Evolutionary conservation across 2,888 invertebrate species (phyloP).

Genomic region (Lamproptera curius): DNA sequence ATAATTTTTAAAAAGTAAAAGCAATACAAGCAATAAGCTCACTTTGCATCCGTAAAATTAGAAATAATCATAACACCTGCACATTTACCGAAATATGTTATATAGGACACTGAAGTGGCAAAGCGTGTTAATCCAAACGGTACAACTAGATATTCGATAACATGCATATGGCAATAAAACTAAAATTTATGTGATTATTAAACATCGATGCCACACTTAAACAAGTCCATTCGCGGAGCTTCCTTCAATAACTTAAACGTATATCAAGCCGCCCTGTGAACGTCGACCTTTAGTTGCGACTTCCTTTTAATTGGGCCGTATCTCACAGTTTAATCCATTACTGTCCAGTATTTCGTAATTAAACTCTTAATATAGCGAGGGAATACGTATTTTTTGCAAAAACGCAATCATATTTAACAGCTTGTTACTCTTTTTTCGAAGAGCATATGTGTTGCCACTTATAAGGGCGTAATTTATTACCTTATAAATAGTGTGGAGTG

Average conservation of each 20-base stretch:
- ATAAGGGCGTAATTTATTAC: slow-evolving; percentile 14
- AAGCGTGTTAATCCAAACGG: slow-evolving; percentile 11
- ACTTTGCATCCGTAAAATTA: too few relatives aligned
- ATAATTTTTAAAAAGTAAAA: too few relatives aligned
- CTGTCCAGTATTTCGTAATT: slow-evolving; percentile 18
- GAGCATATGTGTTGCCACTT: slow-evolving; percentile 6
- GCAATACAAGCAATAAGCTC: too few relatives aligned
- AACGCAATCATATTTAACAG: slow-evolving; percentile 10
- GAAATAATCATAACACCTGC: background rate
- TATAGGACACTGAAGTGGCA: background rate
- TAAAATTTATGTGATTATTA: slow-evolving; percentile 8
- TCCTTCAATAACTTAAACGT: slow-evolving; percentile 2
- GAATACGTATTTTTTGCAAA: background rate
- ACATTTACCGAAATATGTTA: too few relatives aligned
- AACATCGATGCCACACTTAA: background rate
- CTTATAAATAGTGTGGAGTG: background rate
- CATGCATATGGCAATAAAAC: slow-evolving; percentile 1
- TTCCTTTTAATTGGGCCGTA: slow-evolving; percentile 17
- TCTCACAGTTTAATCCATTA: slow-evolving; percentile 18
- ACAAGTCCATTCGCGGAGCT: background rate
- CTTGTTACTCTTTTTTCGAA: slow-evolving; percentile 9
- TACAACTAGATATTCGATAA: slow-evolving; percentile 11
- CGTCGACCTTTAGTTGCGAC: slow-evolving; percentile 14
- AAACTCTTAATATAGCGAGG: slow-evolving; percentile 14
- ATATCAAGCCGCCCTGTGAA: slow-evolving; percentile 3